Conservation (phyloP, 2,113 vertebrate species). For the Oreochromis niloticus region DNA sequence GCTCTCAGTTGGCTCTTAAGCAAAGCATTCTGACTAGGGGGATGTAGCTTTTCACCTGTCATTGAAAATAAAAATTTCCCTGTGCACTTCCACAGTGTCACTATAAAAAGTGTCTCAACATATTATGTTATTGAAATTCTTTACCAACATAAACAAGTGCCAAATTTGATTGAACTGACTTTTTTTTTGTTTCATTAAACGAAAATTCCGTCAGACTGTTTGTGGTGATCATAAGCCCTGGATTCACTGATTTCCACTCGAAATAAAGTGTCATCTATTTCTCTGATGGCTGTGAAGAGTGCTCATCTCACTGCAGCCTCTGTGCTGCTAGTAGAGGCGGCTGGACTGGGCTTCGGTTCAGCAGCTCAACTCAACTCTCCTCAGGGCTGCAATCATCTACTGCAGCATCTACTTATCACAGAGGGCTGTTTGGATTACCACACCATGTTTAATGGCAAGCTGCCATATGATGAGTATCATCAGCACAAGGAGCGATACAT, state of each 20-base stretch:
- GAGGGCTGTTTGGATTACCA: conserved; percentile 57
- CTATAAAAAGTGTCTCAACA: not conserved
- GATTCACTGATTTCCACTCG: conserved; percentile 9
- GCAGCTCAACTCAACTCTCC: conserved; percentile 35
- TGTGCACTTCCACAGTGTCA: not conserved
- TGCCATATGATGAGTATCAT: conserved; percentile 47
- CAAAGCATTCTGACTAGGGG: not conserved
- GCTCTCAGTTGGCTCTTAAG: conserved; percentile 17
- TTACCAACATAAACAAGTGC: not conserved
- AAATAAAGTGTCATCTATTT: conserved; percentile 32
- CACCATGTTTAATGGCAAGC: conserved; percentile 35
- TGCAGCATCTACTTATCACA: conserved; percentile 54
- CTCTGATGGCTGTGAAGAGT: conserved; percentile 37
- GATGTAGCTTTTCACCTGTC: not conserved
- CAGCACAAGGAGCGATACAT: conserved; percentile 11
- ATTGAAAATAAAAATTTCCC: not conserved
- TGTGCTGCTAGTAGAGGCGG: not conserved
- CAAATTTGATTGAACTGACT: not conserved
- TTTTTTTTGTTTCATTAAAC: not conserved
- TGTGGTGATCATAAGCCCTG: not conserved
- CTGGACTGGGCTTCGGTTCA: conserved; percentile 19
- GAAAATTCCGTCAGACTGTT: not conserved
- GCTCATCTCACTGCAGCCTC: conserved; percentile 19
- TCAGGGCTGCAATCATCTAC: conserved; percentile 48
- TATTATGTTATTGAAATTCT: not conserved